Base-by-base conservation (phyloP, 2,888 invertebrate species). In the Ophion costatus region DNA sequence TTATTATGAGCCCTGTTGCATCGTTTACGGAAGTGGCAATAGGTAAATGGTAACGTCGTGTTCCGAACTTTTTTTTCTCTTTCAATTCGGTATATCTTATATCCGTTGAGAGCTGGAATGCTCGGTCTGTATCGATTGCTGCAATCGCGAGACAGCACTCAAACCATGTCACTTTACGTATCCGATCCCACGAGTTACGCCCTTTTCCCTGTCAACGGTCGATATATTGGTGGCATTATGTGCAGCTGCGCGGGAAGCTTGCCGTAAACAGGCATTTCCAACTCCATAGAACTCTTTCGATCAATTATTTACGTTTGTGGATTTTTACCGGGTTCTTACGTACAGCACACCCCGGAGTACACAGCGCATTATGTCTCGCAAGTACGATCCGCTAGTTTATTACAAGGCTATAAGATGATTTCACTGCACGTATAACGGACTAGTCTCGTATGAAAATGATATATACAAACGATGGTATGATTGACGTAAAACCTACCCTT, bases 1-100 rank as follows among this genome's bases (percentile, higher is more conserved):
- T 84, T 81, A 78, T 81, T 84, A 78, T 61, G 64, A 70, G 77
- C 77, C 63, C 80, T 69, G 80, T 74, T 80, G 73, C 73, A 81
- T 84, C 77, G 84, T 38, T 84, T 80, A 77, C 84, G 84, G 84
- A 84, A 84, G 80, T 78, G 38, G 67, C 77, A 80, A 84, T 77
- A 77, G 84, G 67, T 63, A 80, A 84, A 74, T 73, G 80, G 67
- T 69, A 74, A 74, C 73, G 73, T 78, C 77, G 77, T 81, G 80
- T 77, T 63, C 64, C 59, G 24, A 5, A 70, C 42, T 64, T 33
- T 57, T 20, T 74, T 45, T 69, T 5, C 38, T 51, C 42, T 45
- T 33, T 11, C 29, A 66, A 33, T 69, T 61, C 51, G 51, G 38
- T 67, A 9, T 63, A 24, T 77, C 42, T 73, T 67, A 45, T 64